phyloP scores from a whole-genome alignment of 2,797 vertebrate genomes.

The Myotis pilosus region DNA sequence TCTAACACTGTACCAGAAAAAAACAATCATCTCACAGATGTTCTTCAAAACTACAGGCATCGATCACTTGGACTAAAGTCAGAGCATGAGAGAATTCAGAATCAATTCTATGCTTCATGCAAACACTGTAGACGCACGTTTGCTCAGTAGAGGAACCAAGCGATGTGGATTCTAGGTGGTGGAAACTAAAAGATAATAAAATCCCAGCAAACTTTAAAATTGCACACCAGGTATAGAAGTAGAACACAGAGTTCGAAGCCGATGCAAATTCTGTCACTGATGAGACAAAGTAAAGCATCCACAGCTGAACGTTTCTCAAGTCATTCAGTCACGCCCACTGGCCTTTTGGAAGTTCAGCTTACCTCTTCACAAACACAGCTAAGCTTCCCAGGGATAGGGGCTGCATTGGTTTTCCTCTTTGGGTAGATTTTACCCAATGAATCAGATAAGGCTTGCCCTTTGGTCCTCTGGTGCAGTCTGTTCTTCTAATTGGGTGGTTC shows the following conservation, averaged over 20 bases:
- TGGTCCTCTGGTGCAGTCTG: not conserved
- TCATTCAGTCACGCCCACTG: not conserved
- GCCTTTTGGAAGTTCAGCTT: not conserved
- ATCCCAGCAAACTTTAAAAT: slow-evolving; percentile 13
- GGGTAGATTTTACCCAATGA: not conserved
- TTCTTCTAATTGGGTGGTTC: not conserved
- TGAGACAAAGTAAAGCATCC: not conserved
- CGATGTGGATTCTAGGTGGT: not conserved
- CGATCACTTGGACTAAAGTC: slow-evolving; percentile 10
- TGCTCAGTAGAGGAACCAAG: not conserved
- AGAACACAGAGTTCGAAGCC: not conserved
- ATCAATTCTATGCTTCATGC: not conserved
- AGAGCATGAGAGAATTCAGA: not conserved
- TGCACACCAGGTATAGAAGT: not conserved
- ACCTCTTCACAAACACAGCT: not conserved
- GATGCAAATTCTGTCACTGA: not conserved
- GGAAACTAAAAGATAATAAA: not conserved
- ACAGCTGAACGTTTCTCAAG: not conserved
- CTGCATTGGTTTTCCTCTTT: not conserved
- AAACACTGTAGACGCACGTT: fast-evolving
- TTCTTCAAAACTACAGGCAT: not conserved
- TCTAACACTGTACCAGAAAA: not conserved
- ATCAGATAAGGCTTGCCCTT: not conserved
- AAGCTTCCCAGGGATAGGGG: not conserved
- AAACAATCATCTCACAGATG: not conserved